phyloP scores from a whole-genome alignment of 2,888 invertebrate species.

The Scelioninae gen. 2 region DNA sequence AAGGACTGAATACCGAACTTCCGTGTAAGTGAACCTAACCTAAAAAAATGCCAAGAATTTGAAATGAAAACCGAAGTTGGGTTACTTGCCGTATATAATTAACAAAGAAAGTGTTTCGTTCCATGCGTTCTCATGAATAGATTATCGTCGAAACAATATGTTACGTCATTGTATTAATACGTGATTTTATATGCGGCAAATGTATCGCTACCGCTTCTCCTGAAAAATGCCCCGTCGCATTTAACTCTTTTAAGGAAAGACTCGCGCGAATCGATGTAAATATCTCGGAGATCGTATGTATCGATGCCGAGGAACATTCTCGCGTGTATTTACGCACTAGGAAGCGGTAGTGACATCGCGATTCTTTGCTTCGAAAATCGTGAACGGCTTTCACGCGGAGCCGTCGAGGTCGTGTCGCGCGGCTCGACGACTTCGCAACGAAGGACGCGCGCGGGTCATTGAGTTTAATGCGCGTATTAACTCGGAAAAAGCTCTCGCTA shows the following conservation, averaged over 20 bases:
- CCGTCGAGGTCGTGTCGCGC: conserved; percentile 48
- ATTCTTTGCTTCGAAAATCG: conserved; percentile 52
- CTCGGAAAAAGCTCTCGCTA: conserved; percentile 30
- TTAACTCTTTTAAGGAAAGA: conserved; percentile 29
- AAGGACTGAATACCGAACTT: no score
- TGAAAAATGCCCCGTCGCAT: conserved; percentile 25
- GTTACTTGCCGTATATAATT: no score
- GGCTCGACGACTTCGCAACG: conserved; percentile 25
- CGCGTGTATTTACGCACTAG: conserved; percentile 55
- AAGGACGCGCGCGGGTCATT: conserved; percentile 50
- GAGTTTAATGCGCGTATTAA: conserved; percentile 37
- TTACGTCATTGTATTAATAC: conserved; percentile 40
- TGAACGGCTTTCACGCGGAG: conserved; percentile 57
- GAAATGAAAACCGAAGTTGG: no score
- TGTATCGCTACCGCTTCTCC: conserved; percentile 32
- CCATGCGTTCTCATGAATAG: conserved; percentile 12
- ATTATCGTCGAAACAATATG: conserved; percentile 37
- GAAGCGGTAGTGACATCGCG: conserved; percentile 59
- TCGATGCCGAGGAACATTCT: conserved; percentile 46
- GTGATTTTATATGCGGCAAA: conserved; percentile 36
- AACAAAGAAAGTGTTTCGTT: conserved; percentile 9
- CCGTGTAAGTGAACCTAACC: background rate
- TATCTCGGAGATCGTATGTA: conserved; percentile 41
- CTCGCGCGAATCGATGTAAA: conserved; percentile 49
- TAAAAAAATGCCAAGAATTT: background rate